Conservation (phyloP, 2,797 vertebrate genomes). For the Lophotriccus pileatus region DNA sequence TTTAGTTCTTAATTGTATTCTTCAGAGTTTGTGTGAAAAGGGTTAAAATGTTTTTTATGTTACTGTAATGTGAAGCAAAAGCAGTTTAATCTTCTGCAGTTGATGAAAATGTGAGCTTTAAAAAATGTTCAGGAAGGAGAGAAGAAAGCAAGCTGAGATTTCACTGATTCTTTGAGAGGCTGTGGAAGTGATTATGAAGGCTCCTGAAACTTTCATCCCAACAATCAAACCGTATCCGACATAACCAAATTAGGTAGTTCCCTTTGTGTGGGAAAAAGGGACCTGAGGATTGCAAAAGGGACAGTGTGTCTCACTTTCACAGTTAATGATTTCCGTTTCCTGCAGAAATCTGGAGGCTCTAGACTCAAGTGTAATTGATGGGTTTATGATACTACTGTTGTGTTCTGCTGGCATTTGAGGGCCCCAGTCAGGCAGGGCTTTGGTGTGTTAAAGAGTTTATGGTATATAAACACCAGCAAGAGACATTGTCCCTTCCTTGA, state of each 20-base stretch:
- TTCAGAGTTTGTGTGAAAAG: neutral
- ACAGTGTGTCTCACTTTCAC: neutral
- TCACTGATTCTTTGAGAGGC: neutral
- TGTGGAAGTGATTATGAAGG: neutral
- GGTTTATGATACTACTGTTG: neutral
- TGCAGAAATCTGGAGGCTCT: neutral
- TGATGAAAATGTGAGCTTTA: neutral
- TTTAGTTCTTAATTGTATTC: neutral
- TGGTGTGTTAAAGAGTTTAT: neutral
- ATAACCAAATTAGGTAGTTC: neutral
- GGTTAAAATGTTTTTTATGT: neutral
- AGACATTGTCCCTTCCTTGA: neutral
- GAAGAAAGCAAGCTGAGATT: neutral
- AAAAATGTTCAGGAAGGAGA: neutral
- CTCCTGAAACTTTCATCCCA: neutral
- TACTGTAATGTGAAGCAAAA: neutral
- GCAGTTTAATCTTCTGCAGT: neutral
- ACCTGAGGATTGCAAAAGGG: neutral
- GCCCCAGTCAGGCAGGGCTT: neutral
- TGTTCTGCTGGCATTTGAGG: neutral
- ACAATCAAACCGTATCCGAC: neutral
- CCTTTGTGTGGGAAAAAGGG: neutral
- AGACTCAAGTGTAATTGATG: neutral
- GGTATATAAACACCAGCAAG: neutral
- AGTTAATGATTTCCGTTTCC: neutral